Percentiles rank a stretch among this genome's conserved stretches.
These are phyloP conservation scores for Hemistola chrysoprasaria DNA, from an alignment of 2,888 invertebrate genomes.

Conservation along the genomic window DNA sequence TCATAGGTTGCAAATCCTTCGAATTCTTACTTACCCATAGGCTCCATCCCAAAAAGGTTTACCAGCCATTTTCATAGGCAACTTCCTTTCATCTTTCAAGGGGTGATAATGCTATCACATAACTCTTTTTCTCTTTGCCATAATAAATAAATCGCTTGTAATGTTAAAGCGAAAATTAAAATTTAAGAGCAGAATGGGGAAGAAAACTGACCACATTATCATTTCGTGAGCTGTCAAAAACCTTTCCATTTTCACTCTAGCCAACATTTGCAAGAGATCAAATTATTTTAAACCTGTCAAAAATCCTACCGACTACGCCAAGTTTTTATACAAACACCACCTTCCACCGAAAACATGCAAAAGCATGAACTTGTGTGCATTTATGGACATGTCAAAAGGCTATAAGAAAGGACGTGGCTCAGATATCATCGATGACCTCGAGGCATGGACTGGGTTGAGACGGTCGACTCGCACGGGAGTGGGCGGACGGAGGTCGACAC, in stretches of 20 bases:
- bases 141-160: too few relatives aligned
- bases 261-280: too few relatives aligned
- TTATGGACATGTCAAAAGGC: not conserved
- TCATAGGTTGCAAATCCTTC: not conserved
- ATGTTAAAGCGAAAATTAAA: too few relatives aligned
- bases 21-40: slow-evolving; percentile 1
- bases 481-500: slow-evolving; percentile 53
- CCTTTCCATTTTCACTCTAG: too few relatives aligned
- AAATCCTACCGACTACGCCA: too few relatives aligned
- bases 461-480: slow-evolving; percentile 40
- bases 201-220: too few relatives aligned
- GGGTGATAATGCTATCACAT: slow-evolving; percentile 5
- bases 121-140: slow-evolving; percentile 1
- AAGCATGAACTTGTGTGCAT: slow-evolving; percentile 1
- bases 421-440: slow-evolving; percentile 30
- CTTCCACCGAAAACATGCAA: too few relatives aligned
- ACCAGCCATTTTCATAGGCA: slow-evolving; percentile 1
- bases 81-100: slow-evolving; percentile 1
- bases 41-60: slow-evolving; percentile 4
- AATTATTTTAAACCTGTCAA: too few relatives aligned
- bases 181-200: too few relatives aligned
- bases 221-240: too few relatives aligned
- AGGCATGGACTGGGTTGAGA: slow-evolving; percentile 25
- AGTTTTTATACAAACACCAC: too few relatives aligned
- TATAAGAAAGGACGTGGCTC: not conserved